A percentile compares a stretch with the other conserved stretches of the same genome.
phyloP scores from a whole-genome alignment of 2,797 vertebrate species.

The Paramormyrops hopkinsi region DNA sequence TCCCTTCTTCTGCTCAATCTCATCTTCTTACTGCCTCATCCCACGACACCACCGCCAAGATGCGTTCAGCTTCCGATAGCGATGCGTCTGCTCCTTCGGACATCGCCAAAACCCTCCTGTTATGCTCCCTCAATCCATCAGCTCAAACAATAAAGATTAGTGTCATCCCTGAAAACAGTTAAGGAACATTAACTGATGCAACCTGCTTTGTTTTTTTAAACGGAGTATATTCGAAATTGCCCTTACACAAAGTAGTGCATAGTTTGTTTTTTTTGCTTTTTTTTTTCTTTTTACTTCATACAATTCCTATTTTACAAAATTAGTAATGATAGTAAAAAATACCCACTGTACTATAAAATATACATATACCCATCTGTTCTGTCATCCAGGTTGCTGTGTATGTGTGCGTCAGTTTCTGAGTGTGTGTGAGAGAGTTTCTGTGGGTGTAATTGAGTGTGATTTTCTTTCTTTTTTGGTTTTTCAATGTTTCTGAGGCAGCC shows the following conservation, averaged over 20 bases:
- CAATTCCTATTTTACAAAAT: conserved; percentile 35
- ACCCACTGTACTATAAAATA: conserved; percentile 38
- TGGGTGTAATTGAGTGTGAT: conserved; percentile 37
- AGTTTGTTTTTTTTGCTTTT: conserved; percentile 26
- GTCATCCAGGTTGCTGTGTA: conserved; percentile 53
- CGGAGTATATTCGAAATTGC: conserved; percentile 33
- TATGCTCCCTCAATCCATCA: conserved; percentile 17
- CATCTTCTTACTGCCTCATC: not conserved
- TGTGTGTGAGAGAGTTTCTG: conserved; percentile 31
- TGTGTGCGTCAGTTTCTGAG: conserved; percentile 54
- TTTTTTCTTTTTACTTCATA: conserved; percentile 16
- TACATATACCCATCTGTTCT: conserved; percentile 25
- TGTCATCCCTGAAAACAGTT: conserved; percentile 42
- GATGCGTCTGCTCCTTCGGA: not conserved
- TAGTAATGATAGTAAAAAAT: conserved; percentile 31
- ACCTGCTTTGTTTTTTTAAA: conserved; percentile 26
- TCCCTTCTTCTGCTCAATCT: not conserved
- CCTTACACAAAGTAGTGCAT: conserved; percentile 37
- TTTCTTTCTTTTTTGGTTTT: conserved; percentile 24
- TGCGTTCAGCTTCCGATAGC: not conserved
- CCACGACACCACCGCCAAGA: not conserved
- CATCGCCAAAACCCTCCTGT: conserved; percentile 3
- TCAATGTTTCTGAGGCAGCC: not conserved
- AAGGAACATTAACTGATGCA: conserved; percentile 33
- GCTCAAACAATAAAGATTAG: conserved; percentile 25